Evolutionary conservation across 2,113 vertebrate species (phyloP).

Genomic region (Plestiodon gilberti): DNA sequence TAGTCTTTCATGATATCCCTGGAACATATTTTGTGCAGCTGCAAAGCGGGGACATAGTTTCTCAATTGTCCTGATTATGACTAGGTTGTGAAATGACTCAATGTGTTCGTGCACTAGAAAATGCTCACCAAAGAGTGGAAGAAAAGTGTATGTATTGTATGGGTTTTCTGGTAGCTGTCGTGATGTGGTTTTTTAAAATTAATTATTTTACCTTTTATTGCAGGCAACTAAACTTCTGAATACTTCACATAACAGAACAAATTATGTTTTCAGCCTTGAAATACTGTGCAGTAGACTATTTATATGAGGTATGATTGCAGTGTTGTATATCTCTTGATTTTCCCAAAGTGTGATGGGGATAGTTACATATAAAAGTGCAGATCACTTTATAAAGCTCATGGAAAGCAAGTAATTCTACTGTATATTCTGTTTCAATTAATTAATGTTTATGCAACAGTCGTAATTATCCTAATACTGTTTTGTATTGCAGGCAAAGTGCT

Average conservation of each 20-base stretch:
- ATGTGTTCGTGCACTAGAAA: neutral
- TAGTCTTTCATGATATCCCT: neutral
- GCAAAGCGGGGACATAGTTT: neutral
- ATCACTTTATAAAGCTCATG: neutral
- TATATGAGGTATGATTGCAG: slow-evolving; percentile 76
- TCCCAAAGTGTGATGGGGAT: slow-evolving; percentile 18
- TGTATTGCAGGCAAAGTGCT: too few species aligned
- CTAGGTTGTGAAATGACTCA: neutral
- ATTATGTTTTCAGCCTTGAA: slow-evolving; percentile 76
- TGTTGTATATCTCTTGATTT: slow-evolving; percentile 34
- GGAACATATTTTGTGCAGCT: neutral
- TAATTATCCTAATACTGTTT: too few species aligned
- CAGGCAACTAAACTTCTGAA: slow-evolving; percentile 45
- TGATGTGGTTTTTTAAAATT: slow-evolving; percentile 24
- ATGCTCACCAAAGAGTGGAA: neutral
- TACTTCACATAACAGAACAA: slow-evolving; percentile 49
- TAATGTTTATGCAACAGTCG: too few species aligned
- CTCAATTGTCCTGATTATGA: neutral
- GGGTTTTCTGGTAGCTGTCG: neutral
- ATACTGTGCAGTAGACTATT: slow-evolving; percentile 78
- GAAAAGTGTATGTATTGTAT: neutral
- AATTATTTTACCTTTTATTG: slow-evolving; percentile 49
- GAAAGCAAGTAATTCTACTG: neutral
- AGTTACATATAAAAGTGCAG: slow-evolving; percentile 4
- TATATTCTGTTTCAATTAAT: slow-evolving; percentile 37